Evolutionary conservation across 1,140 invertebrate genomes (phyloP).

Genomic region (Hylyphantes graminicola): DNA sequence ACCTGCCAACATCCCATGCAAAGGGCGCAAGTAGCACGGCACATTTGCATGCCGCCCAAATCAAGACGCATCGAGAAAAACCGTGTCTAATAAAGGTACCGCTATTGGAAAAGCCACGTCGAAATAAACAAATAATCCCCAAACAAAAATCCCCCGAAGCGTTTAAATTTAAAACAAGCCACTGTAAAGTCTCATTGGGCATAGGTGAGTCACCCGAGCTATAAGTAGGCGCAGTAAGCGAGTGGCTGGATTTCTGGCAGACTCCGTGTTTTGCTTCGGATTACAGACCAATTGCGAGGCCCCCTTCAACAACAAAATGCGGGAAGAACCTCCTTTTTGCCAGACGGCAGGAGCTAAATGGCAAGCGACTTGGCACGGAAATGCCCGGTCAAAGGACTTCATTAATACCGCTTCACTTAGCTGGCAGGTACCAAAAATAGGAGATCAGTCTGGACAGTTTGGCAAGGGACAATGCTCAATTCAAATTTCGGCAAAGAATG

Average conservation of each 20-base stretch:
- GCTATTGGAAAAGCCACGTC: conserved; percentile 16
- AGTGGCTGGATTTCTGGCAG: conserved; percentile 51
- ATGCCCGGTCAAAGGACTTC: conserved; percentile 55
- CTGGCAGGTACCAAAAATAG: conserved; percentile 37
- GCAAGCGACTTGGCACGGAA: conserved; percentile 29
- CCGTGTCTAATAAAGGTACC: background rate
- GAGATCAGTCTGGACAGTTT: conserved; percentile 21
- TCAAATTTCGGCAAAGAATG: conserved; percentile 22
- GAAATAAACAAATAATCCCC: conserved; percentile 38
- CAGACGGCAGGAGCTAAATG: conserved; percentile 45
- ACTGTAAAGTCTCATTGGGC: conserved; percentile 32
- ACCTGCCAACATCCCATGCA: background rate
- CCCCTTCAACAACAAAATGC: conserved; percentile 34
- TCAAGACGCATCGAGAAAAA: conserved; percentile 10
- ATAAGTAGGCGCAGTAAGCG: conserved; percentile 35
- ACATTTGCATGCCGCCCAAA: conserved; percentile 15
- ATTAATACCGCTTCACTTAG: conserved; percentile 52
- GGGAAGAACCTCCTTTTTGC: background rate
- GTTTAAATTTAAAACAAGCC: conserved; percentile 51
- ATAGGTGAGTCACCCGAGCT: conserved; percentile 41
- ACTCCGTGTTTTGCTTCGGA: conserved; percentile 52
- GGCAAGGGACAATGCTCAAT: conserved; percentile 27
- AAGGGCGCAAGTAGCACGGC: background rate
- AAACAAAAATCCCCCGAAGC: conserved; percentile 1
- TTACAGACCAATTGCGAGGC: conserved; percentile 55